Conservation (phyloP, 2,113 vertebrate species). For the Macrotus californicus region DNA sequence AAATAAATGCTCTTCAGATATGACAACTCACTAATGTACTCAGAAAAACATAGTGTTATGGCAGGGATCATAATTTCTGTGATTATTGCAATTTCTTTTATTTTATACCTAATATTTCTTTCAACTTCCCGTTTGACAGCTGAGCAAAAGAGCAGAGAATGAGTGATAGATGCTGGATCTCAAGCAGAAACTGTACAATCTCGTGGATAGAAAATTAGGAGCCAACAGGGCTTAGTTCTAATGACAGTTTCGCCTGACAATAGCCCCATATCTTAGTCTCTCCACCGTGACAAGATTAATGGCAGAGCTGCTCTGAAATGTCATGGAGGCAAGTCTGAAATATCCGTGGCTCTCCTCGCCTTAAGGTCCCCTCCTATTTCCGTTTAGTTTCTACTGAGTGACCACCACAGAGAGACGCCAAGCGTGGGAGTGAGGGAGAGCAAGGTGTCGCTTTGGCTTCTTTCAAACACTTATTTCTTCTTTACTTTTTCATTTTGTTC, state of each 20-base stretch:
- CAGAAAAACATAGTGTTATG: not conserved
- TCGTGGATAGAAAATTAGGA: not conserved
- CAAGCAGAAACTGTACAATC: not conserved
- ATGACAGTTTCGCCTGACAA: constrained; percentile 20
- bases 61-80: not conserved
- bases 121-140: constrained; percentile 25
- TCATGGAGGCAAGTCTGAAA: not conserved
- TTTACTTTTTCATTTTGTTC: not conserved
- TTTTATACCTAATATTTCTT: constrained; percentile 25
- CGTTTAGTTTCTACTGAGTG: not conserved
- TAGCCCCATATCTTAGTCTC: not conserved
- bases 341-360: not conserved
- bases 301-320: not conserved
- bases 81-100: constrained; percentile 9
- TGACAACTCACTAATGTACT: not conserved
- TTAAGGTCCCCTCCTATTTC: not conserved
- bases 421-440: not conserved
- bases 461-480: not conserved
- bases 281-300: constrained; percentile 13
- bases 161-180: not conserved
- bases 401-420: not conserved
- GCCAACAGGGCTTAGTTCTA: not conserved
- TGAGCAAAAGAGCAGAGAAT: not conserved
- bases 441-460: not conserved
- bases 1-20: constrained; percentile 49